phyloP scores from a whole-genome alignment of 2,113 vertebrate species.

The Ancistrus triradiatus region DNA sequence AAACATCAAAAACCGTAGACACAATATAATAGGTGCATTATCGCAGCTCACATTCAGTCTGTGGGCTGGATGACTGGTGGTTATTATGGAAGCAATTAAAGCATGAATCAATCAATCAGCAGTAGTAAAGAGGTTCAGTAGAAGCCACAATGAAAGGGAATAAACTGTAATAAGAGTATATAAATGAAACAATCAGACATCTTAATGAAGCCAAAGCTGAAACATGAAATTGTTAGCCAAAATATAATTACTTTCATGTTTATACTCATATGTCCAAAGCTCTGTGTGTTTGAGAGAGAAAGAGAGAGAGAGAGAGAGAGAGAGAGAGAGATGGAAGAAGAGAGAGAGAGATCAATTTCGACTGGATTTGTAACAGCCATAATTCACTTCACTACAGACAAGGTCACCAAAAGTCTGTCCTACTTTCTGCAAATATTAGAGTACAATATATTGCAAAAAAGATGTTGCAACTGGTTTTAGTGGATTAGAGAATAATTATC shows the following conservation, averaged over 20 bases:
- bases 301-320: neutral
- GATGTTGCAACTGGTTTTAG: neutral
- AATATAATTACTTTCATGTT: constrained; percentile 24
- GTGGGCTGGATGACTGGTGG: neutral
- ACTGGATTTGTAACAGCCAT: constrained; percentile 33
- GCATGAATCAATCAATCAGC: neutral
- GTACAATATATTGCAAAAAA: neutral
- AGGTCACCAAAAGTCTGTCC: constrained; percentile 35
- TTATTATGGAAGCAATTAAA: neutral
- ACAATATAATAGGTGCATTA: neutral
- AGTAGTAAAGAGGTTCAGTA: neutral
- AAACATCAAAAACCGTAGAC: neutral
- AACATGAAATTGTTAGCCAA: too few relatives aligned
- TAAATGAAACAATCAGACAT: too few relatives aligned
- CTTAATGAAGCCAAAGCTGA: too few relatives aligned
- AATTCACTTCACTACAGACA: constrained; percentile 18
- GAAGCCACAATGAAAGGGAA: neutral
- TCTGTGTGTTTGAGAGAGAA: neutral
- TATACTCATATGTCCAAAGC: too few relatives aligned
- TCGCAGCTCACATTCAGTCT: constrained; percentile 1
- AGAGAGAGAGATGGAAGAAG: neutral
- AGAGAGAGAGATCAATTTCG: constrained; percentile 11
- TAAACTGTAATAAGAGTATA: neutral
- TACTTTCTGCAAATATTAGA: constrained; percentile 16
- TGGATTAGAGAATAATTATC: too few relatives aligned